Evolutionary conservation across 2,888 invertebrate genomes (phyloP).

Genomic region (Chloroclysta siterata): DNA sequence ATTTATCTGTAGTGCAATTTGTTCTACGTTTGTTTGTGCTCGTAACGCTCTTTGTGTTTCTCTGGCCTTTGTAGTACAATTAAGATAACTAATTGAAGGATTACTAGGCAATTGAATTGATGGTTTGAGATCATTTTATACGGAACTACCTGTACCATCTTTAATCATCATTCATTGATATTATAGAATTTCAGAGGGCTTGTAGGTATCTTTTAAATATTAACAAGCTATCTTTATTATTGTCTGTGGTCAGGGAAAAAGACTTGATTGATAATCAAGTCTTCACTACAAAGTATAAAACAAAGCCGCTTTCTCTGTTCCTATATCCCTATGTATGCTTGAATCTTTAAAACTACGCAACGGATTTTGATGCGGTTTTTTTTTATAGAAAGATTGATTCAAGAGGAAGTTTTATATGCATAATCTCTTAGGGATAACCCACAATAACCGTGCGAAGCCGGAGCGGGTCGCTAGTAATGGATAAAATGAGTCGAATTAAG

Average conservation of each 20-base stretch:
- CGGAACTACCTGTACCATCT: slow-evolving; percentile 3
- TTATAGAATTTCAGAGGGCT: not conserved
- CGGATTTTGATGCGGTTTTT: no score
- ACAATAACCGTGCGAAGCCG: no score
- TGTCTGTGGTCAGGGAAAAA: slow-evolving; percentile 3
- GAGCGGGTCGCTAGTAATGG: no score
- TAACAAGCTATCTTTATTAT: not conserved
- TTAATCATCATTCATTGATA: not conserved
- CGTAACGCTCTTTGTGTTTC: slow-evolving; percentile 60
- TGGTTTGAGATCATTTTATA: slow-evolving; percentile 2
- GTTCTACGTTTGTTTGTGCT: slow-evolving; percentile 58
- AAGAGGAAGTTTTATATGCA: no score
- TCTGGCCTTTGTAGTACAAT: slow-evolving; percentile 35
- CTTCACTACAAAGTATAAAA: no score
- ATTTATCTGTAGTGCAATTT: slow-evolving; percentile 68
- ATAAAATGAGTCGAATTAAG: not conserved
- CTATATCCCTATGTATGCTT: no score
- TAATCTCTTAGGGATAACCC: no score
- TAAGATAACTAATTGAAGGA: slow-evolving; percentile 31
- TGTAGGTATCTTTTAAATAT: not conserved
- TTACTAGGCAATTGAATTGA: slow-evolving; percentile 23
- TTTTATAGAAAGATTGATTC: no score
- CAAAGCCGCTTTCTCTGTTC: no score
- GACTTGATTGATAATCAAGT: not conserved
- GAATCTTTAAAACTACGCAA: no score